Conservation (phyloP, 2,797 vertebrate genomes). For the Sciaenops ocellatus region DNA sequence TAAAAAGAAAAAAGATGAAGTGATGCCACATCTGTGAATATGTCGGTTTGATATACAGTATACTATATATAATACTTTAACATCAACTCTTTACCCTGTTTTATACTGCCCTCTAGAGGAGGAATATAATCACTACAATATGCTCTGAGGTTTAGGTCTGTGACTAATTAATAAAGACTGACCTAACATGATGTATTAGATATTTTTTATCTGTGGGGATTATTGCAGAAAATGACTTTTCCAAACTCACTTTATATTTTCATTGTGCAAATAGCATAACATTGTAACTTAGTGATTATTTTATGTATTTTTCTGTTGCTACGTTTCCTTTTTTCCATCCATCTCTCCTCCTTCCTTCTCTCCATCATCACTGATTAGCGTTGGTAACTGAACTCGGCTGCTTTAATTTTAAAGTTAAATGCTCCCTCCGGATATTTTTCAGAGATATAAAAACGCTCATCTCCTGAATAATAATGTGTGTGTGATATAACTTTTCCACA, state of each 20-base stretch:
- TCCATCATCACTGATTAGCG: neutral
- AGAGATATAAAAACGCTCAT: neutral
- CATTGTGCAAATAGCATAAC: too few species aligned
- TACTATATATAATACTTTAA: neutral
- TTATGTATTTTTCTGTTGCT: neutral
- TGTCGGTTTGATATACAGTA: neutral
- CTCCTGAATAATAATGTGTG: neutral
- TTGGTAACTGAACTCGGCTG: neutral
- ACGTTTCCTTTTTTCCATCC: neutral
- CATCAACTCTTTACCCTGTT: constrained; percentile 41
- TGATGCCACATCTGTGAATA: neutral
- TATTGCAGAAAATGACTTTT: neutral
- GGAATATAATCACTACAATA: constrained; percentile 44
- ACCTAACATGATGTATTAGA: neutral
- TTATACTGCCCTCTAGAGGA: constrained; percentile 74
- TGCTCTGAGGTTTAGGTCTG: neutral
- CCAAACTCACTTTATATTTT: too few species aligned
- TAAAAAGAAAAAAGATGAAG: neutral
- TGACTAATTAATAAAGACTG: neutral
- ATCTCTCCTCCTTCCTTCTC: neutral
- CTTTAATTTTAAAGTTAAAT: neutral
- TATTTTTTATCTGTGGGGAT: neutral
- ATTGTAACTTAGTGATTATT: too few species aligned
- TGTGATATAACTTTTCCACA: neutral
- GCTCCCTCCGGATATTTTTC: neutral